Evolutionary conservation across 2,888 invertebrate genomes (phyloP), one percentile per base, ranked within the genome.

Genomic region (Mythimna lalbum): DNA sequence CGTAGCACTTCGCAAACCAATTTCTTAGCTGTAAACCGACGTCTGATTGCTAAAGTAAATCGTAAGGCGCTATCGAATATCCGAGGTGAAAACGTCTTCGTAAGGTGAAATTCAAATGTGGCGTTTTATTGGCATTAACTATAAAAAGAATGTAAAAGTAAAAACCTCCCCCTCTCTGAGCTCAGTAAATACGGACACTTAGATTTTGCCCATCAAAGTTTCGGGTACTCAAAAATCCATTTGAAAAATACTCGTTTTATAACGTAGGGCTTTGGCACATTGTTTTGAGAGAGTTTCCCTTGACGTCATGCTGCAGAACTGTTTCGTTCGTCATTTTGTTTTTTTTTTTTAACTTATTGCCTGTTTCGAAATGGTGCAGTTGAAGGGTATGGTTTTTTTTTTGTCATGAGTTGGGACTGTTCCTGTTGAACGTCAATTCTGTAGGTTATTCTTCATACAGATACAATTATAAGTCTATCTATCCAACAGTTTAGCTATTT

Each of bases 181-280:
- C 87, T 89, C 89, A 88, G 90, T 93, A 93, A 93, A 94, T 92
- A 92, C 91, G 86, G 92, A 93, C 92, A 93, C 92, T 96, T 95
- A 93, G 94, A 95, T 94, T 27, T 93, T 90, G 89, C 87, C 94
- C 92, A 95, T 96, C 93, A 95, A 95, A 94, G 90, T 93, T 92
- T 92, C 86, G 90, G 91, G 94, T 93, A 95, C 96, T 96, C 94
- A 95, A 95, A 95, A 94, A 95, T 95, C 95, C 96, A 96, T 96
- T 96, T 94, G 92, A 95, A 94, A 95, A 93, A 93, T 94, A 93
- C 90, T 90, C 90, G 88, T 93, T 95, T 94, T 93, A 93, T 92
- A 90, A 52, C 53, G 56, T 63, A 80, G 59, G 82, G 73, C 52
- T 83, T 72, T 60, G 36, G 31, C 69, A 77, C 69, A 69, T 61